Evolutionary conservation across 2,888 invertebrate species (phyloP).

Genomic region (Notodonta ziczac): DNA sequence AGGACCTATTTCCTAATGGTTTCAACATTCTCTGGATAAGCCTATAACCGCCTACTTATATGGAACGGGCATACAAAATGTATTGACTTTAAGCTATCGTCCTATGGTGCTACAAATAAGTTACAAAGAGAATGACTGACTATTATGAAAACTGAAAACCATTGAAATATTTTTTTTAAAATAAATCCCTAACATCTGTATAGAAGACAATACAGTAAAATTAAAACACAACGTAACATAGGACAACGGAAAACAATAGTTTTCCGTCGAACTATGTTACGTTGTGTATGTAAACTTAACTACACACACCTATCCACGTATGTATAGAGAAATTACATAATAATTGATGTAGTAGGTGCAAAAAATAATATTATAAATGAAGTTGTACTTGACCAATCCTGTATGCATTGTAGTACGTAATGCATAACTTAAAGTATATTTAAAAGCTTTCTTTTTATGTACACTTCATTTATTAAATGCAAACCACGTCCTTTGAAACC

Average conservation of each 20-base stretch:
- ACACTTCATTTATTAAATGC: slow-evolving; percentile 51
- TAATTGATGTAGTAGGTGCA: too few species aligned
- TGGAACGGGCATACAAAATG: neutral
- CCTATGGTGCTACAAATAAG: too few species aligned
- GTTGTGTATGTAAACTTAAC: neutral
- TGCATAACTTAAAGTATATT: slow-evolving; percentile 18
- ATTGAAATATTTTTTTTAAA: too few species aligned
- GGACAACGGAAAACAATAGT: too few species aligned
- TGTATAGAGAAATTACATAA: neutral
- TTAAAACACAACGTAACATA: too few species aligned
- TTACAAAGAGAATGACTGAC: too few species aligned
- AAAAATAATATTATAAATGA: neutral
- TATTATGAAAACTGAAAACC: too few species aligned
- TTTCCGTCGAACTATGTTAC: too few species aligned
- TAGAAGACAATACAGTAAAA: too few species aligned
- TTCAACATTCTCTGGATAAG: neutral
- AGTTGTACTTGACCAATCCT: neutral
- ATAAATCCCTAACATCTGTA: too few species aligned
- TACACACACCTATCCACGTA: neutral
- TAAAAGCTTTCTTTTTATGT: slow-evolving; percentile 50
- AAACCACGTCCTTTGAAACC: slow-evolving; percentile 50
- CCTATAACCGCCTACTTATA: neutral
- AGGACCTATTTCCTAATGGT: too few species aligned
- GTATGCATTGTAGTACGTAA: slow-evolving; percentile 12
- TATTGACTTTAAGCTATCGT: neutral